Evolutionary conservation across 2,888 invertebrate species (phyloP).

Genomic region (Cryptus armator): DNA sequence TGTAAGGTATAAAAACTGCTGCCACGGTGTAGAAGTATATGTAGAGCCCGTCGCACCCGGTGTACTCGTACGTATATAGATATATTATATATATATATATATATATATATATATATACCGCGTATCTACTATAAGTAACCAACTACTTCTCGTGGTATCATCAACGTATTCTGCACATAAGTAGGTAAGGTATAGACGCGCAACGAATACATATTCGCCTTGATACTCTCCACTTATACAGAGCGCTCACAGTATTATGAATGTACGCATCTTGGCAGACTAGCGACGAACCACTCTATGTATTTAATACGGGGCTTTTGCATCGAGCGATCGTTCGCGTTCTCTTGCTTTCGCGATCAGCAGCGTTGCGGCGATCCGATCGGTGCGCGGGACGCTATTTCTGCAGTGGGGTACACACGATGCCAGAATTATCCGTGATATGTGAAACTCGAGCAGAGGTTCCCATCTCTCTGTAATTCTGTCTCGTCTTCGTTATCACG

Average conservation of each 20-base stretch:
- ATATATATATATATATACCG: too few relatives aligned
- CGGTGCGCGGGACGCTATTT: slow-evolving; percentile 17
- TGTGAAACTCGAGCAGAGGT: slow-evolving; percentile 15
- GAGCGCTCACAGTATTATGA: background rate
- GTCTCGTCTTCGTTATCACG: background rate
- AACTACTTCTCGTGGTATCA: too few relatives aligned
- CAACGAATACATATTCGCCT: background rate
- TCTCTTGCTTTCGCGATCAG: background rate
- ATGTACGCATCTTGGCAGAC: background rate
- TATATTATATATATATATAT: too few relatives aligned
- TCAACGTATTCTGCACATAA: background rate
- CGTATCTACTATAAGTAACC: too few relatives aligned
- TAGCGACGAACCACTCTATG: slow-evolving; percentile 2
- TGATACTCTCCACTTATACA: slow-evolving; percentile 7
- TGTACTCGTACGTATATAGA: background rate
- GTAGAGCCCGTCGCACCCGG: background rate
- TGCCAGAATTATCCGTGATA: background rate
- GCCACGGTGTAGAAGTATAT: background rate
- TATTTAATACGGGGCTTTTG: slow-evolving; percentile 19
- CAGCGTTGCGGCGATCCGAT: slow-evolving; percentile 18
- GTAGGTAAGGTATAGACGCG: background rate
- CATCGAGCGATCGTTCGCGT: background rate
- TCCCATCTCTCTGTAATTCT: background rate
- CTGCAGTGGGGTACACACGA: background rate
- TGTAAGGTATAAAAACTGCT: background rate